Conservation (phyloP, 1,140 invertebrate species). For the Ctenoplectra terminalis region DNA sequence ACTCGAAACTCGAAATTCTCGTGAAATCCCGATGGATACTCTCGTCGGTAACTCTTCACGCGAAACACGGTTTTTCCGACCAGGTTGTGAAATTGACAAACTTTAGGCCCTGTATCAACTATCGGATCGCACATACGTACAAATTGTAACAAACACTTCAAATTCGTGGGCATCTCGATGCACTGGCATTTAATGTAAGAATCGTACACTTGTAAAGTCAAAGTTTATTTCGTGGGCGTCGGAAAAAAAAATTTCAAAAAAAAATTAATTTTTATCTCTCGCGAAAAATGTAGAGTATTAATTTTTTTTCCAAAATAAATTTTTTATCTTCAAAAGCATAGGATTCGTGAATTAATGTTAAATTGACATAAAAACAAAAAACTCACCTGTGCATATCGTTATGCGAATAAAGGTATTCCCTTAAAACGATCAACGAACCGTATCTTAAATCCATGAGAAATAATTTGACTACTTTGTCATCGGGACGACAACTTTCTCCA, state of each 20-base stretch:
- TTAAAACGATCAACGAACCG: too few species aligned
- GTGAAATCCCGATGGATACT: slow-evolving; percentile 33
- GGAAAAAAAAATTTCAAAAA: too few species aligned
- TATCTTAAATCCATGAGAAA: background rate
- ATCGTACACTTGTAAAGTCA: too few species aligned
- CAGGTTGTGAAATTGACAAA: slow-evolving; percentile 47
- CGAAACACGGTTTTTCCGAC: slow-evolving; percentile 14
- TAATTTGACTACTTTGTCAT: background rate
- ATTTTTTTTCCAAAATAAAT: too few species aligned
- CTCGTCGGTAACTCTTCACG: slow-evolving; percentile 4
- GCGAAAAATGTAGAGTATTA: too few species aligned
- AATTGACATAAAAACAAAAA: background rate
- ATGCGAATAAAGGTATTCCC: background rate
- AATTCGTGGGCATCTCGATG: too few species aligned
- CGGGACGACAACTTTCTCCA: background rate
- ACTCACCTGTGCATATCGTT: background rate
- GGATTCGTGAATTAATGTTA: background rate
- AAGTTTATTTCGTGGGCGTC: too few species aligned
- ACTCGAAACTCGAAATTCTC: too few species aligned
- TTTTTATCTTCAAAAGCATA: too few species aligned
- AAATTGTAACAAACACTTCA: too few species aligned
- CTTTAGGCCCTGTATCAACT: slow-evolving; percentile 31
- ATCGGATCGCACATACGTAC: too few species aligned
- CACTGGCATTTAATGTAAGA: too few species aligned
- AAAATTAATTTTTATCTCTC: background rate